A percentile compares a stretch with the other conserved stretches of the same genome.
Conservation (phyloP, 2,888 invertebrate genomes). For the Suillia variegata region DNA sequence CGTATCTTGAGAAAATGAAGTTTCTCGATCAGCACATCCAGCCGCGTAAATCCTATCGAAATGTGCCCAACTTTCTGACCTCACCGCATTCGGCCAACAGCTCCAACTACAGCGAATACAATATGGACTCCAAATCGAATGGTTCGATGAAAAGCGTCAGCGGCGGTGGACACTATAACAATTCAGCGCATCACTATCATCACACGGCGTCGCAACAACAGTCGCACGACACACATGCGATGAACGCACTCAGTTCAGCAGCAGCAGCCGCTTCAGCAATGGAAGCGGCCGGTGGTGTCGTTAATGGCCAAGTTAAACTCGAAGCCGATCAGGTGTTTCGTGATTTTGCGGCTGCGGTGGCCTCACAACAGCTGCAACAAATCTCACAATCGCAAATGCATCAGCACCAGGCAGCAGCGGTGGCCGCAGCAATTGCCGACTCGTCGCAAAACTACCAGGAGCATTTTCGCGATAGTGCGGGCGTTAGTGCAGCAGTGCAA, state of each 20-base stretch:
- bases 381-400: conserved; percentile 49
- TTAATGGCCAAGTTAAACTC: conserved; percentile 51
- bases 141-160: conserved; percentile 53
- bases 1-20: conserved; percentile 62
- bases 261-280: conserved; percentile 39
- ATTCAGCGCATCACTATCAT: conserved; percentile 40
- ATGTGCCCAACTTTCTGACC: conserved; percentile 56
- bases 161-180: conserved; percentile 34
- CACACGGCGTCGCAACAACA: conserved; percentile 43
- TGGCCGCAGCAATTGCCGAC: conserved; percentile 43
- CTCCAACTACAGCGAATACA: conserved; percentile 55
- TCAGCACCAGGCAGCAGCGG: conserved; percentile 42
- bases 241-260: conserved; percentile 46
- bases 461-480: conserved; percentile 40
- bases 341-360: conserved; percentile 56
- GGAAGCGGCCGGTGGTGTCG: conserved; percentile 39
- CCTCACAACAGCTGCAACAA: conserved; percentile 54
- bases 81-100: conserved; percentile 56
- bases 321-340: conserved; percentile 57
- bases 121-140: conserved; percentile 60
- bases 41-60: conserved; percentile 60
- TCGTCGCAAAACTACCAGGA: conserved; percentile 50
- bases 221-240: conserved; percentile 33
- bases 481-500: conserved; percentile 31
- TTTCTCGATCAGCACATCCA: conserved; percentile 61